phyloP scores from a whole-genome alignment of 2,113 vertebrate genomes.

The Cyprinus carpio region DNA sequence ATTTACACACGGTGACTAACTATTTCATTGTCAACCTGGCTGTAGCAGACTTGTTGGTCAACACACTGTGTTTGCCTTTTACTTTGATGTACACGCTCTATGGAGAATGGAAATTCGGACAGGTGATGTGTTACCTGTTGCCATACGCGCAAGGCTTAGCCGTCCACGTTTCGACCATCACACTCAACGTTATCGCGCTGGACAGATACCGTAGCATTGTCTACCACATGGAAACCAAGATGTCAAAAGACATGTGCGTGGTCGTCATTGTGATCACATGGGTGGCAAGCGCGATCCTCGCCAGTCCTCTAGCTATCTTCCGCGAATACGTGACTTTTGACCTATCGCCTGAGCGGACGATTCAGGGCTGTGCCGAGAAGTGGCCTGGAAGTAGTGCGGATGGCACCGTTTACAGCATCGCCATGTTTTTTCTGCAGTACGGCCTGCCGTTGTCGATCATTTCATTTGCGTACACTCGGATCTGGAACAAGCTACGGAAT shows the following conservation, averaged over 20 bases:
- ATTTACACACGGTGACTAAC: slow-evolving; percentile 92
- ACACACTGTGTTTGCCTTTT: slow-evolving; percentile 91
- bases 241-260: slow-evolving; percentile 88
- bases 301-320: slow-evolving; percentile 93
- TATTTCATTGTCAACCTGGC: slow-evolving; percentile 95
- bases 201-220: slow-evolving; percentile 93
- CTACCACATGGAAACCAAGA: slow-evolving; percentile 92
- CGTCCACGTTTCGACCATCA: slow-evolving; percentile 92
- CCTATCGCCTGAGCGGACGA: slow-evolving; percentile 83
- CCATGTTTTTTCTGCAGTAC: slow-evolving; percentile 89
- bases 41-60: slow-evolving; percentile 90
- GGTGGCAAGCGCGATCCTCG: slow-evolving; percentile 87
- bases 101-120: slow-evolving; percentile 91
- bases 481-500: slow-evolving; percentile 91
- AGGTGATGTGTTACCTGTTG: slow-evolving; percentile 87
- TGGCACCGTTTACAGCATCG: slow-evolving; percentile 88
- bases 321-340: slow-evolving; percentile 87
- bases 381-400: slow-evolving; percentile 87
- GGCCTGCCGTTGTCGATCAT: slow-evolving; percentile 89
- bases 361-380: slow-evolving; percentile 88
- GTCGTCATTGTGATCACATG: slow-evolving; percentile 88
- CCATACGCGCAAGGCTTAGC: slow-evolving; percentile 92
- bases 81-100: slow-evolving; percentile 91
- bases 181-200: slow-evolving; percentile 91
- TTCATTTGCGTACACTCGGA: slow-evolving; percentile 86